Evolutionary conservation across 2,797 vertebrate species (phyloP).

Genomic region (Hozukius guyotensis): DNA sequence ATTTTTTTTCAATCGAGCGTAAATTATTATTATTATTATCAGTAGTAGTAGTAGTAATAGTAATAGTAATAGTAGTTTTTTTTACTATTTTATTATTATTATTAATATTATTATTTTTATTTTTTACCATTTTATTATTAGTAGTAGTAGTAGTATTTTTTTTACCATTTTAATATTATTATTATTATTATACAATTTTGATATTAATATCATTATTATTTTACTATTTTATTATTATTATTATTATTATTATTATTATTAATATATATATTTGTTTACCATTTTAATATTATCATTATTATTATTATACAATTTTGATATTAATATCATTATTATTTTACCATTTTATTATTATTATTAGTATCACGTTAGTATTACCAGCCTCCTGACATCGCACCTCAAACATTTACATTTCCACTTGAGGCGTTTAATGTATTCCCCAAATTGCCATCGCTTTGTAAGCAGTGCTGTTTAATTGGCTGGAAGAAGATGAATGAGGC

Average conservation of each 20-base stretch:
- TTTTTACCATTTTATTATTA: no score
- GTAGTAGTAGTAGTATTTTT: neutral
- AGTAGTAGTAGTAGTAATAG: no score
- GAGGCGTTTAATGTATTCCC: slow-evolving; percentile 44
- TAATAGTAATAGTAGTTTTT: neutral
- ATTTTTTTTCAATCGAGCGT: neutral
- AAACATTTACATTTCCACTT: slow-evolving; percentile 56
- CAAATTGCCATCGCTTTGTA: slow-evolving; percentile 68
- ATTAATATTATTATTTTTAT: no score
- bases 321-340: neutral
- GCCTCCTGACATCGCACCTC: neutral
- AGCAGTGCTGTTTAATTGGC: slow-evolving; percentile 76
- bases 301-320: no score
- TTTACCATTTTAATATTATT: no score
- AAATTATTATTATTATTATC: no score
- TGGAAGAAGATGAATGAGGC: slow-evolving; percentile 80
- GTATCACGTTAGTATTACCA: neutral
- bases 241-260: neutral
- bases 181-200: no score
- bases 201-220: no score
- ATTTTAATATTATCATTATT: no score
- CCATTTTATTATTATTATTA: slow-evolving; percentile 6
- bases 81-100: no score
- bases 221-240: neutral
- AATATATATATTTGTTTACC: no score